Base-by-base conservation (phyloP, 2,797 vertebrate genomes). In the Psittacula echo region DNA sequence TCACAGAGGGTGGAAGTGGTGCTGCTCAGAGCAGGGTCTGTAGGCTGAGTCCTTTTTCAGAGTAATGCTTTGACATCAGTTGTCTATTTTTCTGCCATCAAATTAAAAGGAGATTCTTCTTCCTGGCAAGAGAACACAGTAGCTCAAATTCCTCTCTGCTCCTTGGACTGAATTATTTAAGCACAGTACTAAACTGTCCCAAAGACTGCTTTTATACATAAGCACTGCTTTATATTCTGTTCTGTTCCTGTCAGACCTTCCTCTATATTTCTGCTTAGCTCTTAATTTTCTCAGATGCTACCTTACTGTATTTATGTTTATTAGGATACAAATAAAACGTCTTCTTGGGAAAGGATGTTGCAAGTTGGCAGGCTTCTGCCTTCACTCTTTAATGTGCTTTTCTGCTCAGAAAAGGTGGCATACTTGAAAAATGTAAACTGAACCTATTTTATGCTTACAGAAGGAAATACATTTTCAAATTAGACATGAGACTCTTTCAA, bases 401-500 rank as follows among this genome's bases (percentile, higher is more conserved):
- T 61, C 70, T 87, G 17, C 51, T 95, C 32, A 89, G 50, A 66
- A 93, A 93, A 88, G 27, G 39, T 64, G 11, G 24, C 56, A 73
- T 45, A 73, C 32, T 85, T 93, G 54, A 79, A 90, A 89, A 88
- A 88, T 73, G 51, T 53, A 90, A 86, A 94, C 42, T 73, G 54
- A 53, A 66, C 24, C 29, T 70, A 20, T 75, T 93, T 95, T 93
- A 50, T 60, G 54, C 56, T 81, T 91, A 74, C 41, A 84, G 51
- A 64, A 91, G 37, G 51, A 94, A 81, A 93, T 76, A 32, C 53
- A 67, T 86, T 96, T 93, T 95, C 60, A 88, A 76, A 94, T 94
- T 64, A 88, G 51, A 67, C 66, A 42, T 70, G 3, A 65, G 29
- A 58, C 45, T 90, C 62, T 85, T 78, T 79, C 70, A 76, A 88